Conservation (phyloP, 2,797 vertebrate genomes). For the Phalloptychus januarius region DNA sequence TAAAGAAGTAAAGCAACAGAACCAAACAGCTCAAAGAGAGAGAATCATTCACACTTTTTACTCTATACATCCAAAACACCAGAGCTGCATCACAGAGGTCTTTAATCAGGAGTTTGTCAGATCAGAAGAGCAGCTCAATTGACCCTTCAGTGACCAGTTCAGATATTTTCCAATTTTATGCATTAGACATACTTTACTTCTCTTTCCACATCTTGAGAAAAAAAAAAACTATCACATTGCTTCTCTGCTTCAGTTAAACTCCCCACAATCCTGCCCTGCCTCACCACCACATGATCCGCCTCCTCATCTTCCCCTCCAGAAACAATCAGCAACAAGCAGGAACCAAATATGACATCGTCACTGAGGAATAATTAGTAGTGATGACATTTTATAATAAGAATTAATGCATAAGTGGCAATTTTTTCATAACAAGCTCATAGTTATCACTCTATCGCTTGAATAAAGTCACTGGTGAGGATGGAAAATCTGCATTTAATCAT, state of each 20-base stretch:
- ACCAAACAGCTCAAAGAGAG: not conserved
- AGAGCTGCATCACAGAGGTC: slow-evolving; percentile 6
- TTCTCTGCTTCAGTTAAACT: not conserved
- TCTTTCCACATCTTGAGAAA: not conserved
- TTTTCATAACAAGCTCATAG: not conserved
- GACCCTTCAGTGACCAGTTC: slow-evolving; percentile 3
- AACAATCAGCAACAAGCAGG: not conserved
- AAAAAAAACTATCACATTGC: not conserved
- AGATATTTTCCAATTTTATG: too few species aligned
- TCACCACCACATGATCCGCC: not conserved
- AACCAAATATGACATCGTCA: not conserved
- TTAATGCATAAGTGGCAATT: not conserved
- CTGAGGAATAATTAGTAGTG: not conserved
- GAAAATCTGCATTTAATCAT: not conserved
- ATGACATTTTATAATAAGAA: not conserved
- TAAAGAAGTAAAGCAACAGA: slow-evolving; percentile 16
- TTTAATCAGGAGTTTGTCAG: slow-evolving; percentile 34
- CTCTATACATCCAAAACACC: slow-evolving; percentile 22
- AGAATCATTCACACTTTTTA: slow-evolving; percentile 2
- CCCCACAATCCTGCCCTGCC: too few species aligned
- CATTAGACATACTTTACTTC: not conserved
- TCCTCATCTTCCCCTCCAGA: not conserved
- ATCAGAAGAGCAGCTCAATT: slow-evolving; percentile 23
- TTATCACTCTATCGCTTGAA: not conserved
- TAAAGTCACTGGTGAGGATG: not conserved